Base-by-base conservation (phyloP, 2,888 invertebrate genomes). In the Euplexia lucipara region DNA sequence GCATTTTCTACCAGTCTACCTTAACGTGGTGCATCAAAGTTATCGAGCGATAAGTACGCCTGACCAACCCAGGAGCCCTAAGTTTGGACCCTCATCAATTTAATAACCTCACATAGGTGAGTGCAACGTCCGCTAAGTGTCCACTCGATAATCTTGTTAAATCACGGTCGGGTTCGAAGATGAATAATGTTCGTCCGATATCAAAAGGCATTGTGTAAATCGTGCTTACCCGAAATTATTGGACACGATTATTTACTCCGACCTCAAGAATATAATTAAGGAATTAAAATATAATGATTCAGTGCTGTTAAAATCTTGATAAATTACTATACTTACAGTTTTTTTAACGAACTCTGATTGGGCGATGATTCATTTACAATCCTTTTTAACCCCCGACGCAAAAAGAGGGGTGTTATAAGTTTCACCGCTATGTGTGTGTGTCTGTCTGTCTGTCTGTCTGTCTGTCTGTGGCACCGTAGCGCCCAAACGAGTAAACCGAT, bases 81-180 rank as follows among this genome's bases (percentile, higher is more conserved):
- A 72, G 53, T 30, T 57, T 34, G 22, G 51, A 87, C 88, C 89
- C 86, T 87, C 82, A 83, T 89, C 88, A 88, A 77, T 76, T 84
- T 88, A 84, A 88, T 87, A 83, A 84, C 84, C 86, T 82, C 74
- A 51, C 65, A 71, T 73, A 71, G 75, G 76, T 75, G 65, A 77
- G 75, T 81, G 78, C 80, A 83, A 69, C 69, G 62, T 37, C 52
- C 44, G 52, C 53, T 9, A 56, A 72, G 48, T 69, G 73, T 72
- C 67, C 70, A 63, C 74, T 57, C 56, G 75, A 79, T 81, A 83
- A 83, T 85, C 78, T 77, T 75, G 79, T 78, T 81, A 75, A 79
- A 75, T 77, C 81, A 65, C 61, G 58, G 44, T 54, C n/a, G 65
- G 76, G 63, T 68, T 52, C 35, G 52, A 76, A 71, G 57, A 77